Percentiles rank a stretch among this genome's conserved stretches.
These are phyloP conservation scores for Tyria jacobaeae DNA, from an alignment of 2,888 invertebrate species.

Conservation along the genomic window DNA sequence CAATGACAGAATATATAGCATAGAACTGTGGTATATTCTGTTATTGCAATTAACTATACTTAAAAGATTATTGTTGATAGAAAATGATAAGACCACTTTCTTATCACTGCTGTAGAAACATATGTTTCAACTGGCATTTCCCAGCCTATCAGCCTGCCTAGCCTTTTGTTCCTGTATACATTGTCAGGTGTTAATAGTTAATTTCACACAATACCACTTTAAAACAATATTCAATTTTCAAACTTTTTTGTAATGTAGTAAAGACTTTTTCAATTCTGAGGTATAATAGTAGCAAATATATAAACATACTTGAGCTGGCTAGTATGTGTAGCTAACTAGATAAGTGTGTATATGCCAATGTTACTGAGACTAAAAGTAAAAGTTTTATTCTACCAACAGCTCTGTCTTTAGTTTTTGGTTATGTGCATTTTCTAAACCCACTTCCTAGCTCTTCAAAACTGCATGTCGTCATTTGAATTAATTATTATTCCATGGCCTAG, in stretches of 20 bases:
- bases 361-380: conserved; percentile 4
- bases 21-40: too few species aligned
- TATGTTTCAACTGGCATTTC: background rate
- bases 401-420: conserved; percentile 1
- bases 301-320: background rate
- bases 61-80: background rate
- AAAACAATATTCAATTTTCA: background rate
- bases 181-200: too few species aligned
- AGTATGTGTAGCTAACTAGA: background rate
- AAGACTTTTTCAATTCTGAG: background rate
- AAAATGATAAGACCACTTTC: background rate
- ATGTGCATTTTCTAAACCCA: conserved; percentile 1
- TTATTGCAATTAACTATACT: too few species aligned
- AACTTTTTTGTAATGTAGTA: background rate
- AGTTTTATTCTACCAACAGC: background rate
- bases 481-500: conserved; percentile 5
- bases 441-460: conserved; percentile 1
- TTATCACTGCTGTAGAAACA: background rate
- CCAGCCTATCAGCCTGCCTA: background rate
- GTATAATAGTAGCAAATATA: background rate
- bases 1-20: too few species aligned
- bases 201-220: background rate
- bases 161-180: too few species aligned
- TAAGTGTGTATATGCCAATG: background rate
- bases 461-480: conserved; percentile 2